These are phyloP conservation scores for Vespertilio murinus DNA, from an alignment of 2,797 vertebrate species.

Conservation along the genomic window DNA sequence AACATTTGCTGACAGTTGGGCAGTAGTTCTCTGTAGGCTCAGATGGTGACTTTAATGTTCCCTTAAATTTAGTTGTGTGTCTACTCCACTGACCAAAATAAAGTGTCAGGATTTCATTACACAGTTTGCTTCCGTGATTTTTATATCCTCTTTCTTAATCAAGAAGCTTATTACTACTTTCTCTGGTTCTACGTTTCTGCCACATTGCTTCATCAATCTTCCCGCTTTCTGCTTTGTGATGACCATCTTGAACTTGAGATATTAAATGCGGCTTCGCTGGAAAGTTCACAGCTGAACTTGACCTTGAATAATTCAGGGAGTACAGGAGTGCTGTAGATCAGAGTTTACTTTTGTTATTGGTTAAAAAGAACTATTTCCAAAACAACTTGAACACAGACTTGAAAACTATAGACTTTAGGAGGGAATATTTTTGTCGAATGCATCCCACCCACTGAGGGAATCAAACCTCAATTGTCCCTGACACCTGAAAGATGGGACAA, in stretches of 20 bases:
- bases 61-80: constrained; percentile 3
- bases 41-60: constrained; percentile 29
- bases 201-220: constrained; percentile 23
- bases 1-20: not conserved
- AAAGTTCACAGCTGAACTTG: not conserved
- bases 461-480: not conserved
- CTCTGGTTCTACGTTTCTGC: not conserved
- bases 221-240: constrained; percentile 6
- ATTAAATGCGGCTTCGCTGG: not conserved
- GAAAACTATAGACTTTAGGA: constrained; percentile 17
- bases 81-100: constrained; percentile 25
- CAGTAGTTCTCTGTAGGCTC: not conserved
- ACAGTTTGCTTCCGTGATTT: not conserved
- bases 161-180: constrained; percentile 20
- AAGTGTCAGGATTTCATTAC: constrained; percentile 43
- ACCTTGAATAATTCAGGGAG: constrained; percentile 29
- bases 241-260: constrained; percentile 29
- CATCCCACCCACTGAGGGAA: not conserved
- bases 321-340: not conserved
- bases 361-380: constrained; percentile 16
- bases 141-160: constrained; percentile 20
- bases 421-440: constrained; percentile 19
- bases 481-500: constrained; percentile 6
- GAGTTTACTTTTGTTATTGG: constrained; percentile 5
- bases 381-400: constrained; percentile 11